Evolutionary conservation across 2,113 vertebrate genomes (phyloP).

Genomic region (Pseudorhombus dupliciocellatus): DNA sequence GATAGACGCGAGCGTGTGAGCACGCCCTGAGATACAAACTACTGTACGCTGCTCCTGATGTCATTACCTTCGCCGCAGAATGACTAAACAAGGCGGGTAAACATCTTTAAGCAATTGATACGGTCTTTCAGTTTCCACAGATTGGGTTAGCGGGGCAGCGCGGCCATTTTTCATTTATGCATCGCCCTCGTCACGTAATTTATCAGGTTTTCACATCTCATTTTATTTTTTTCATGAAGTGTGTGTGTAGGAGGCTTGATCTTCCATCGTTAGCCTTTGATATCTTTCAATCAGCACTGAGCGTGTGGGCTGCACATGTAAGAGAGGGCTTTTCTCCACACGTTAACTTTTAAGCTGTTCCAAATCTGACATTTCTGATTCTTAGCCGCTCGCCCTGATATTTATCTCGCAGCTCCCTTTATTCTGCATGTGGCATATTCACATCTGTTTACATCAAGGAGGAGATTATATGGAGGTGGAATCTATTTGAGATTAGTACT

Average conservation of each 20-base stretch:
- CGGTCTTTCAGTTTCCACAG: constrained; percentile 43
- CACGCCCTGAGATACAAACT: background rate
- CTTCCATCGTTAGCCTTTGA: constrained; percentile 31
- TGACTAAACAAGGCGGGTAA: constrained; percentile 37
- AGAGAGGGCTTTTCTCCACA: background rate
- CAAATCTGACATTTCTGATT: constrained; percentile 49
- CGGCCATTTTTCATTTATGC: constrained; percentile 45
- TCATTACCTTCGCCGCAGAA: constrained; percentile 32
- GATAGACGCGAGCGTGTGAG: constrained; percentile 17
- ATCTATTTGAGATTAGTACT: constrained; percentile 33
- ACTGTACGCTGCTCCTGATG: constrained; percentile 10
- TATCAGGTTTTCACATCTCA: constrained; percentile 16
- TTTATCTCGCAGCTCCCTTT: constrained; percentile 10
- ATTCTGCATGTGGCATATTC: constrained; percentile 13
- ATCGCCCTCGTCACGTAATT: constrained; percentile 30
- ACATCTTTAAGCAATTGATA: constrained; percentile 46
- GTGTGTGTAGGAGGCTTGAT: constrained; percentile 40
- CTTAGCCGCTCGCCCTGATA: constrained; percentile 23
- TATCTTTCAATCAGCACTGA: constrained; percentile 36
- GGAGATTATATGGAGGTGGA: constrained; percentile 36
- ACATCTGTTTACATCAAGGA: constrained; percentile 23
- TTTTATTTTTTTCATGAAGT: constrained; percentile 21
- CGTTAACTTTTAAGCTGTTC: constrained; percentile 43
- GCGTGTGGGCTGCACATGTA: constrained; percentile 29
- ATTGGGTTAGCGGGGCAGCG: constrained; percentile 38